phyloP scores from a whole-genome alignment of 2,888 invertebrate genomes.

The Caradrina clavipalpis region DNA sequence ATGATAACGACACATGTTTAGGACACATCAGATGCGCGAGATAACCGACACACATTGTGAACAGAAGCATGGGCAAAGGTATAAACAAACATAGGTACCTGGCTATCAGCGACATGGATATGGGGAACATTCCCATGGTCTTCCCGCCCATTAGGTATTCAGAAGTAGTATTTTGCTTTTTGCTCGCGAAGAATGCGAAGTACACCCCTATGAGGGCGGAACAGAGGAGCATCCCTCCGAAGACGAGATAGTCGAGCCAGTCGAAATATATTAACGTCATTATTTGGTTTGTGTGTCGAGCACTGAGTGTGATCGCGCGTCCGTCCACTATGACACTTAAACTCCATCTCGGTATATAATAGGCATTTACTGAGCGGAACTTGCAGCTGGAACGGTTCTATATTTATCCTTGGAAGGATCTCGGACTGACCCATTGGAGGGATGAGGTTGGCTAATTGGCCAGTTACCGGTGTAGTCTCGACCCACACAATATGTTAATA shows the following conservation, averaged over 20 bases:
- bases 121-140: conserved; percentile 94
- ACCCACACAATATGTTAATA: conserved; percentile 56
- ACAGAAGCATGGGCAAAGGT: conserved; percentile 4
- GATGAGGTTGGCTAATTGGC: conserved; percentile 82
- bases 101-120: conserved; percentile 94
- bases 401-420: conserved; percentile 86
- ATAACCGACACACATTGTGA: not conserved
- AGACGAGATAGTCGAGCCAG: conserved; percentile 92
- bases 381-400: conserved; percentile 77
- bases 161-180: conserved; percentile 93
- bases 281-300: conserved; percentile 56
- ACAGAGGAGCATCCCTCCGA: conserved; percentile 92
- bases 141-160: conserved; percentile 95
- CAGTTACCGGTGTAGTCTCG: conserved; percentile 76
- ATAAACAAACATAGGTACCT: conserved; percentile 87
- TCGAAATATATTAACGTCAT: conserved; percentile 90
- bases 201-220: conserved; percentile 93
- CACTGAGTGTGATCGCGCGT: conserved; percentile 71
- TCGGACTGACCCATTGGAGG: conserved; percentile 77
- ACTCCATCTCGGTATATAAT: conserved; percentile 81
- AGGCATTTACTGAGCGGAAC: conserved; percentile 80
- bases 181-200: conserved; percentile 93
- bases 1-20: conserved; percentile 51
- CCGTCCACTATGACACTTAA: conserved; percentile 76
- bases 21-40: conserved; percentile 40